Evolutionary conservation across 1,140 invertebrate genomes (phyloP).

Genomic region (Lithobius niger): DNA sequence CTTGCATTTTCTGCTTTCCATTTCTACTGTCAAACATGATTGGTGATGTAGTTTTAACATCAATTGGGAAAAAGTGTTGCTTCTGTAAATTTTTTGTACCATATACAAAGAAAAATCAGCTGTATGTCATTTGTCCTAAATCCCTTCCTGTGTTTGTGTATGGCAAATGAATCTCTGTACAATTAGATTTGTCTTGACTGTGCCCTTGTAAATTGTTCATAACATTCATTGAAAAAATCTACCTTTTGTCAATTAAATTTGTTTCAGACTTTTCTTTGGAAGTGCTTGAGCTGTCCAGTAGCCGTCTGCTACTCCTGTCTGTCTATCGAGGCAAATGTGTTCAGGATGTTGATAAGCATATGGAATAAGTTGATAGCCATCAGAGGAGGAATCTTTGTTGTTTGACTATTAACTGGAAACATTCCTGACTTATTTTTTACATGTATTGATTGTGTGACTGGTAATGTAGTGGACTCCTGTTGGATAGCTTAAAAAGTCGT

Average conservation of each 20-base stretch:
- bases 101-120: neutral
- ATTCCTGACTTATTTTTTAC: neutral
- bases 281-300: neutral
- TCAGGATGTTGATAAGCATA: neutral
- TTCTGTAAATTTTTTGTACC: constrained; percentile 13
- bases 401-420: neutral
- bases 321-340: neutral
- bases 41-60: constrained; percentile 7
- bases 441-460: neutral
- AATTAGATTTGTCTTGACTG: constrained; percentile 16
- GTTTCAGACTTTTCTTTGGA: neutral
- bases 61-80: constrained; percentile 10
- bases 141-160: constrained; percentile 9
- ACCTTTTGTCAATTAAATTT: neutral
- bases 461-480: neutral
- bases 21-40: constrained; percentile 9
- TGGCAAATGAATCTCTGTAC: constrained; percentile 11
- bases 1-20: constrained; percentile 11
- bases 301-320: constrained; percentile 1
- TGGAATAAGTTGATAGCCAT: neutral
- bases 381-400: neutral
- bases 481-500: constrained; percentile 7
- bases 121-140: constrained; percentile 5
- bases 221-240: constrained; percentile 10
- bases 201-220: constrained; percentile 19